Percentiles rank a stretch among this genome's conserved stretches.
These are phyloP conservation scores for Hippoglossus hippoglossus DNA, from an alignment of 2,797 vertebrate genomes.

Conservation along the genomic window DNA sequence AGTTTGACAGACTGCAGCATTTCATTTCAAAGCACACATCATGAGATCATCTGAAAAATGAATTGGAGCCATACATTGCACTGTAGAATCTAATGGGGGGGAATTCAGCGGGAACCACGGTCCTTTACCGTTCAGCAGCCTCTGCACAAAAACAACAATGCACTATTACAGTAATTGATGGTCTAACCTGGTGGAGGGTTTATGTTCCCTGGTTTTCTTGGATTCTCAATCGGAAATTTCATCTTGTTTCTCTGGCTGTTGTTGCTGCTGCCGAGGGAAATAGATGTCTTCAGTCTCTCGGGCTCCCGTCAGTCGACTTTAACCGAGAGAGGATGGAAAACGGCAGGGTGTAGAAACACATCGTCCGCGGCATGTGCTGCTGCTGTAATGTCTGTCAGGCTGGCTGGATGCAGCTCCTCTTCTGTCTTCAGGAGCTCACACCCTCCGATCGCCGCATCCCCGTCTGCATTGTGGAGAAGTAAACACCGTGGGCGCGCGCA, in stretches of 20 bases:
- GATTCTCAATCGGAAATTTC: conserved; percentile 84
- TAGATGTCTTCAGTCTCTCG: conserved; percentile 20
- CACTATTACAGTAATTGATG: conserved; percentile 9
- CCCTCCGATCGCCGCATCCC: conserved; percentile 59
- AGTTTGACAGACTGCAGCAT: conserved; percentile 1
- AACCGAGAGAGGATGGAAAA: conserved; percentile 62
- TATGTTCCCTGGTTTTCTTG: conserved; percentile 78
- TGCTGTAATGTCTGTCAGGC: neutral
- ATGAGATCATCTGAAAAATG: no score
- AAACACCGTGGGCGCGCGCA: conserved; percentile 33
- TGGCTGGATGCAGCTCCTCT: conserved; percentile 21
- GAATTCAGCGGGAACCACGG: neutral
- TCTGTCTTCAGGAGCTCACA: conserved; percentile 35
- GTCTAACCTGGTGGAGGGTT: conserved; percentile 79
- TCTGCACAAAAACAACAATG: neutral
- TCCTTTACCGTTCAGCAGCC: neutral
- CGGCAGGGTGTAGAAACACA: conserved; percentile 58
- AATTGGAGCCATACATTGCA: no score
- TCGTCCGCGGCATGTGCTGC: conserved; percentile 37
- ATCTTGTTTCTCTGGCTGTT: conserved; percentile 63
- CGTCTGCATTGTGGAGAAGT: conserved; percentile 37
- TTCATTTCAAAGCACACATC: neutral
- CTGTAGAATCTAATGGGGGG: no score
- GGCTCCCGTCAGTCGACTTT: conserved; percentile 36
- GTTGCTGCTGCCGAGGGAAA: neutral